Conservation (phyloP, 2,888 invertebrate genomes). For the Tricholauxania praeusta region DNA sequence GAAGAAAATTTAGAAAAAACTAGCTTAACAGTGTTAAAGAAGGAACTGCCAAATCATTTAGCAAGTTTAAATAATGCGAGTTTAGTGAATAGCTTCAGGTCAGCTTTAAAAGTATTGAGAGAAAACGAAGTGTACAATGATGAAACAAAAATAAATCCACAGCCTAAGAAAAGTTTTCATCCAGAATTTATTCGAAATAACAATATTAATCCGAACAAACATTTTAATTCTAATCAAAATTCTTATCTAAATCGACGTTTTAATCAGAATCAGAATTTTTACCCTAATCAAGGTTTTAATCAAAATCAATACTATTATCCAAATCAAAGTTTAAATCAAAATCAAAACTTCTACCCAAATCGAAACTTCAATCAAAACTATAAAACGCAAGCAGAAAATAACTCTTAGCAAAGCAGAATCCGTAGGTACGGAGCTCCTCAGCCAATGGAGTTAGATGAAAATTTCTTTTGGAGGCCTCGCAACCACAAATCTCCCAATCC, state of each 20-base stretch:
- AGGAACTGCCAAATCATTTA: conserved; percentile 4
- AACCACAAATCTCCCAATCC: background rate
- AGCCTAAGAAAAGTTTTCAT: background rate
- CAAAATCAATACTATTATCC: background rate
- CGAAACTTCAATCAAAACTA: background rate
- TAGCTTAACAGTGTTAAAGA: background rate
- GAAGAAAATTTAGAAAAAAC: background rate
- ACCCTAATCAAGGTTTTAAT: background rate
- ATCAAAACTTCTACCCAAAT: background rate
- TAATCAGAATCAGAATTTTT: background rate
- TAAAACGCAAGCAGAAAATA: background rate
- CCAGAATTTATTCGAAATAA: background rate
- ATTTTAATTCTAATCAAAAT: background rate
- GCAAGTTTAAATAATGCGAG: conserved; percentile 14
- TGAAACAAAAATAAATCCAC: conserved; percentile 11
- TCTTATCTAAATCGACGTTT: background rate
- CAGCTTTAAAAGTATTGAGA: conserved; percentile 26
- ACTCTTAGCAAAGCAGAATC: conserved; percentile 29
- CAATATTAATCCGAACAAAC: background rate
- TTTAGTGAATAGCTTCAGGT: background rate
- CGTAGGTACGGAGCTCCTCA: conserved; percentile 29
- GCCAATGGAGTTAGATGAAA: conserved; percentile 27
- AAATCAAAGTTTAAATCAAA: background rate
- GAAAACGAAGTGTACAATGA: conserved; percentile 24
- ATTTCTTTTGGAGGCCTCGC: conserved; percentile 22